A percentile compares a stretch with the other conserved stretches of the same genome.
Evolutionary conservation across 2,888 invertebrate genomes (phyloP).

Genomic region (Macrosiphum euphorbiae): DNA sequence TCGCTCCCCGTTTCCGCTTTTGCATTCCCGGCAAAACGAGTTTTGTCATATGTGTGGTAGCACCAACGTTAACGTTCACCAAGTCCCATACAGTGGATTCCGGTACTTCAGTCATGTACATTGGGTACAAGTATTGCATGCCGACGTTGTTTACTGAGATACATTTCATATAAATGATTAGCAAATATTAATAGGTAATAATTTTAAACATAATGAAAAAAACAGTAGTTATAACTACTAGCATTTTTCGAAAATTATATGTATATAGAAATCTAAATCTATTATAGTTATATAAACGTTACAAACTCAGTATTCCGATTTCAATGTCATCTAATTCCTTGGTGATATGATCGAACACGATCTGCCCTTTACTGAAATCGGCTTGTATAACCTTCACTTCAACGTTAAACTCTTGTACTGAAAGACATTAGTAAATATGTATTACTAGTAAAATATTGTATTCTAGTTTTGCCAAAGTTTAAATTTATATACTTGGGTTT

Average conservation of each 20-base stretch:
- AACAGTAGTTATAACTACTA: background rate
- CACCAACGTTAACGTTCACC: conserved; percentile 87
- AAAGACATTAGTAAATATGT: conserved; percentile 66
- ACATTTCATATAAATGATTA: conserved; percentile 47
- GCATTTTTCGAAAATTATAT: too few species aligned
- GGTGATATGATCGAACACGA: conserved; percentile 81
- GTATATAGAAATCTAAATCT: background rate
- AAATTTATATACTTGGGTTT: background rate
- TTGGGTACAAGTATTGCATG: conserved; percentile 86
- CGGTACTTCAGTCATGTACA: conserved; percentile 82
- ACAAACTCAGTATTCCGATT: conserved; percentile 86
- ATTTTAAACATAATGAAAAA: background rate
- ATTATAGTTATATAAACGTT: background rate
- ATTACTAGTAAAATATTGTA: background rate
- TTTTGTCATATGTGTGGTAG: conserved; percentile 86
- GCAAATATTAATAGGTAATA: too few species aligned
- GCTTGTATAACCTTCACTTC: conserved; percentile 83
- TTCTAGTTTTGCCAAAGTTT: background rate
- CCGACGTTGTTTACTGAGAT: conserved; percentile 92
- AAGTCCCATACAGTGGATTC: conserved; percentile 83
- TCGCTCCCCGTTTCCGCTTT: conserved; percentile 81
- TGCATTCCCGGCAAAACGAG: conserved; percentile 85
- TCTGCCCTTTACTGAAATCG: conserved; percentile 83
- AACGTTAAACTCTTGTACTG: conserved; percentile 75
- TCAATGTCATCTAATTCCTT: conserved; percentile 82